Evolutionary conservation across 2,113 vertebrate genomes (phyloP).

Genomic region (Sylvia atricapilla): DNA sequence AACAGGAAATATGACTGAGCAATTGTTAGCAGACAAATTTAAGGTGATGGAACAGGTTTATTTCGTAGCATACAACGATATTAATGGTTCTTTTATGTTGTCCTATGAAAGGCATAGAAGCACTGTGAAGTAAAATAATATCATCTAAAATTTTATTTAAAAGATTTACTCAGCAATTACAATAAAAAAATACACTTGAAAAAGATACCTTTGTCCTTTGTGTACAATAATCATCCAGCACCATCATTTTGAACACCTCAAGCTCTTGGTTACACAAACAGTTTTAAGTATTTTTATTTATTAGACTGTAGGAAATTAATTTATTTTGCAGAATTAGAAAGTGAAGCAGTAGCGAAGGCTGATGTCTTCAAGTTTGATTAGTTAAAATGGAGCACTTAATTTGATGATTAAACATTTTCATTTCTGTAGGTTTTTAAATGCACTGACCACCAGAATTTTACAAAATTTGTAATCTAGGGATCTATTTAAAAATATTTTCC

Average conservation of each 20-base stretch:
- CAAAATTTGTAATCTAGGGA: neutral
- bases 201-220: neutral
- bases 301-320: neutral
- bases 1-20: conserved; percentile 20
- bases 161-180: neutral
- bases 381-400: neutral
- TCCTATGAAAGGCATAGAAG: neutral
- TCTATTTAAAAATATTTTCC: neutral
- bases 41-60: conserved; percentile 1
- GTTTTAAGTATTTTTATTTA: neutral
- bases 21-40: neutral
- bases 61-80: neutral
- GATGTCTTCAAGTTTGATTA: neutral
- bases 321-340: neutral
- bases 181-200: neutral
- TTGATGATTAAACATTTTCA: neutral
- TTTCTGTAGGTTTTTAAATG: neutral
- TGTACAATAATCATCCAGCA: neutral
- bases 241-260: neutral
- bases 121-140: neutral
- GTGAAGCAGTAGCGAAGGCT: neutral
- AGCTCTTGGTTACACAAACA: neutral
- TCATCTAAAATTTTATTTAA: neutral
- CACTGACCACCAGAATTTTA: neutral
- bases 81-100: neutral